Evolutionary conservation across 1,140 invertebrate genomes (phyloP).

Genomic region (Heliconius himera): DNA sequence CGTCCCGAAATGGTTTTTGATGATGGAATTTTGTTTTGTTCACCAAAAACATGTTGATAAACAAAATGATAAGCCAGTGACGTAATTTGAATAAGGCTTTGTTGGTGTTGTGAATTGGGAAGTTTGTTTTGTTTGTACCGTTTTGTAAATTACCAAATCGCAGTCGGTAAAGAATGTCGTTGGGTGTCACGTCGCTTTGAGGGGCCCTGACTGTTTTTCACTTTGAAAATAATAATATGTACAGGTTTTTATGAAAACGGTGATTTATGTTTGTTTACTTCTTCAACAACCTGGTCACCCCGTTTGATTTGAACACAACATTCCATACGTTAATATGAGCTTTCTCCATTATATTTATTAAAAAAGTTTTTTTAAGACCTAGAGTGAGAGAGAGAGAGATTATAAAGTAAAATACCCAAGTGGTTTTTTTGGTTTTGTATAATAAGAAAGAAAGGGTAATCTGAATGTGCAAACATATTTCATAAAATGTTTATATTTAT

Average conservation of each 20-base stretch:
- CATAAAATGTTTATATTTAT: no score
- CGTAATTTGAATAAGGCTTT: constrained; percentile 54
- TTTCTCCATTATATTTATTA: no score
- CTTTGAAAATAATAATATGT: constrained; percentile 64
- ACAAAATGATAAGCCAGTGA: constrained; percentile 39
- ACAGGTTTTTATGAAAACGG: constrained; percentile 65
- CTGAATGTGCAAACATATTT: no score
- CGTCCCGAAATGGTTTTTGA: constrained; percentile 56
- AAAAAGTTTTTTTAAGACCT: no score
- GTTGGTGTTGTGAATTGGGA: constrained; percentile 54
- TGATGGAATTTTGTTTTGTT: constrained; percentile 44
- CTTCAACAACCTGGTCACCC: constrained; percentile 24
- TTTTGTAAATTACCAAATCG: constrained; percentile 57
- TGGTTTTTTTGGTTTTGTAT: no score
- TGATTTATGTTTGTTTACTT: constrained; percentile 73
- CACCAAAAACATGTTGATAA: constrained; percentile 41
- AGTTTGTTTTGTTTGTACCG: constrained; percentile 50
- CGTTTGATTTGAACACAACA: background rate
- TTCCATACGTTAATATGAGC: background rate
- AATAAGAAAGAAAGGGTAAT: no score
- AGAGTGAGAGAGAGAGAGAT: no score
- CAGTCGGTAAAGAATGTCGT: constrained; percentile 48
- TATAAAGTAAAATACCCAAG: no score
- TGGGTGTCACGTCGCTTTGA: constrained; percentile 25
- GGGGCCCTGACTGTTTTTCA: no score